Percentiles rank a stretch among this genome's conserved stretches.
Evolutionary conservation across 2,888 invertebrate species (phyloP).

Genomic region (Pristionchus fissidentatus): DNA sequence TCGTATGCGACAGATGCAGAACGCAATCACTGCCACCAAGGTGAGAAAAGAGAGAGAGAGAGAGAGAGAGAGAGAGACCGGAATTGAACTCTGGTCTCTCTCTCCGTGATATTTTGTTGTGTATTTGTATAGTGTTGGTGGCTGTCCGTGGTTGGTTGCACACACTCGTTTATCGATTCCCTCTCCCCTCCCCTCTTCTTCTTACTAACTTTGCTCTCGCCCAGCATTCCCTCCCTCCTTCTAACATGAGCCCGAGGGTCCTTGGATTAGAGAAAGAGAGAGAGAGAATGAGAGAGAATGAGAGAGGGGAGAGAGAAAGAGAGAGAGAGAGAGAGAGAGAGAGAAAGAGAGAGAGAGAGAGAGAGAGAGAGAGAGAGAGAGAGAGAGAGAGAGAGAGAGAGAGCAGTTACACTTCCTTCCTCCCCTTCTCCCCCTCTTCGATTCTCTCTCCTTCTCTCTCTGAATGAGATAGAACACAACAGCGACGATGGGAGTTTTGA

Average conservation of each 20-base stretch:
- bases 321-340: too few species aligned
- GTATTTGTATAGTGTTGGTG: conserved; percentile 19
- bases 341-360: too few species aligned
- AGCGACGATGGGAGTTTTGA: background rate
- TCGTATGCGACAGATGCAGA: conserved; percentile 71
- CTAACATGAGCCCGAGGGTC: too few species aligned
- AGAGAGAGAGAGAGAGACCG: background rate
- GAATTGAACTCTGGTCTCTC: conserved; percentile 24
- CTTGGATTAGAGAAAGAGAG: too few species aligned
- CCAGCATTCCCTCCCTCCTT: background rate
- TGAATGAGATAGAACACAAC: too few species aligned
- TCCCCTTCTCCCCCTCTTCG: background rate
- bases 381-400: too few species aligned
- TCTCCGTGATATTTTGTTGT: background rate
- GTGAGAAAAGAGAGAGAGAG: conserved; percentile 47
- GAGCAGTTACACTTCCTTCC: background rate
- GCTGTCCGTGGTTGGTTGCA: background rate
- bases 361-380: too few species aligned
- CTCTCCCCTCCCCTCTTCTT: background rate
- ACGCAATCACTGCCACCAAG: conserved; percentile 64
- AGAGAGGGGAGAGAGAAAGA: too few species aligned
- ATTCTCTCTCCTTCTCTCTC: too few species aligned
- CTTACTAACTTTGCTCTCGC: background rate
- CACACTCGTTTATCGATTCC: background rate
- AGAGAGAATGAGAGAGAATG: too few species aligned